Evolutionary conservation across 2,113 vertebrate species (phyloP).

Genomic region (Larimichthys crocea): DNA sequence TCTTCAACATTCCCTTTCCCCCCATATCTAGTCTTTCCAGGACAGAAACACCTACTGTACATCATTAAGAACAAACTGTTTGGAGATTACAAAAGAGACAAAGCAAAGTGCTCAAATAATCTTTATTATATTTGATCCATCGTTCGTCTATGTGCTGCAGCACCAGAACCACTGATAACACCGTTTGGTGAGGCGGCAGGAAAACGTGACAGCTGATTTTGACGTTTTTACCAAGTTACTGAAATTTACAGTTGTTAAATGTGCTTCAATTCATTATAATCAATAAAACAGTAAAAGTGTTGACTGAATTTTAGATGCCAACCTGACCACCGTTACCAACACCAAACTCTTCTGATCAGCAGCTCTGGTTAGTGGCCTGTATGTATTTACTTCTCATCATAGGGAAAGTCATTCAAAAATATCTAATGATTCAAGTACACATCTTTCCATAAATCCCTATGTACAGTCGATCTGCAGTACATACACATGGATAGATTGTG

Average conservation of each 20-base stretch:
- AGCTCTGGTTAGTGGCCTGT: slow-evolving; percentile 28
- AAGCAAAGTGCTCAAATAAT: slow-evolving; percentile 26
- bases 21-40: background rate
- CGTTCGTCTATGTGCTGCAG: background rate
- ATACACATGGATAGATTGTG: slow-evolving; percentile 46
- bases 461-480: slow-evolving; percentile 43
- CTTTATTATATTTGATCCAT: slow-evolving; percentile 59
- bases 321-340: background rate
- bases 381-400: background rate
- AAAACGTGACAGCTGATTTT: background rate
- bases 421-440: slow-evolving; percentile 42
- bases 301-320: too few species aligned
- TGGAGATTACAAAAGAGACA: slow-evolving; percentile 2
- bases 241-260: background rate
- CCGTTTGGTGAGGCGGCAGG: background rate
- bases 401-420: slow-evolving; percentile 28
- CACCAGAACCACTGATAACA: slow-evolving; percentile 29
- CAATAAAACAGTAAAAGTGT: background rate
- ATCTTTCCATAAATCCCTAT: slow-evolving; percentile 45
- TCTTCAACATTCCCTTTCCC: background rate
- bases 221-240: background rate
- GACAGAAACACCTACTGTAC: background rate
- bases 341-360: slow-evolving; percentile 16
- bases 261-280: background rate
- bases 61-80: background rate